Evolutionary conservation across 1,140 invertebrate genomes (phyloP).

Genomic region (Glomeris maerens): DNA sequence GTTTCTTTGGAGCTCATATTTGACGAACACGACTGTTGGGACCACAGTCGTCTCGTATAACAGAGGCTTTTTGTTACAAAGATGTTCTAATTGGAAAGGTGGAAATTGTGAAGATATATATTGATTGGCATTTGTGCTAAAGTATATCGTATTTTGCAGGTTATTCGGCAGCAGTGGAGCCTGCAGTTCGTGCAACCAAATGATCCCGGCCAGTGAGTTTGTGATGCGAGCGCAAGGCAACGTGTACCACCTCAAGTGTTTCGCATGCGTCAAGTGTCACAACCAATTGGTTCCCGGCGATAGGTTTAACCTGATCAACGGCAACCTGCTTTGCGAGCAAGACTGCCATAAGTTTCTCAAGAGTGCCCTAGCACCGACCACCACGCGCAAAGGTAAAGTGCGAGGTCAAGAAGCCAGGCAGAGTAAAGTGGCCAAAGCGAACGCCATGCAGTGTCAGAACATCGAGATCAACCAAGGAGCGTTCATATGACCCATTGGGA

Average conservation of each 20-base stretch:
- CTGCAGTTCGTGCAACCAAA: constrained; percentile 74
- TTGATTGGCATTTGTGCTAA: background rate
- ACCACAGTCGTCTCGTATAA: too few relatives aligned
- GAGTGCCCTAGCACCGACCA: constrained; percentile 26
- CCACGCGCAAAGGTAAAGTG: constrained; percentile 63
- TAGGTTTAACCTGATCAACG: constrained; percentile 73
- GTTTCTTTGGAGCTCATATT: too few relatives aligned
- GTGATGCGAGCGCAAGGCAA: constrained; percentile 60
- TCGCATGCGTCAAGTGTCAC: constrained; percentile 80
- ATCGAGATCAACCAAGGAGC: constrained; percentile 9
- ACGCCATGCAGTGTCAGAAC: constrained; percentile 7
- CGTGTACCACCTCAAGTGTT: constrained; percentile 89
- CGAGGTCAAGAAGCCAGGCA: constrained; percentile 32
- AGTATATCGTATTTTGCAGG: constrained; percentile 42
- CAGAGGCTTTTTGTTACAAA: too few relatives aligned
- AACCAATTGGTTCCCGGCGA: constrained; percentile 71
- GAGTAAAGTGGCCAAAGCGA: constrained; percentile 1
- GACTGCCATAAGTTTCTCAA: constrained; percentile 85
- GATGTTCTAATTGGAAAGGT: too few relatives aligned
- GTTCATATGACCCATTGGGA: constrained; percentile 12
- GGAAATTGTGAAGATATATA: too few relatives aligned
- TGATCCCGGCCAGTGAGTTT: constrained; percentile 76
- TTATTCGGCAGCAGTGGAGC: constrained; percentile 73
- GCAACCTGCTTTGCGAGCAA: constrained; percentile 73
- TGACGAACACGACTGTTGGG: too few relatives aligned